These are phyloP conservation scores for Drosophila ambigua DNA, from an alignment of 1,140 invertebrate species.

Conservation along the genomic window DNA sequence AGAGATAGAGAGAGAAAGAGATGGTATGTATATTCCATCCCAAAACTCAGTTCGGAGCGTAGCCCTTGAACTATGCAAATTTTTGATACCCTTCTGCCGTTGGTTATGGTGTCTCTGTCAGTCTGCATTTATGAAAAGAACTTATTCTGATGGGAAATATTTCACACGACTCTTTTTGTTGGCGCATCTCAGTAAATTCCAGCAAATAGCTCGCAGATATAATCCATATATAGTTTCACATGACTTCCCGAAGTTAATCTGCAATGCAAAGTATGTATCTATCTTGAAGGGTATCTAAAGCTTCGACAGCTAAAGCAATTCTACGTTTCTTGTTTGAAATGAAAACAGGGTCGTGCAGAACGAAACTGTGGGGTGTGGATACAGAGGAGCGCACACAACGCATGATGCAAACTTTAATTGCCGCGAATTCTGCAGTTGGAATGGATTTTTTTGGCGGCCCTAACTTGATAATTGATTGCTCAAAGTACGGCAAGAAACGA, in stretches of 20 bases:
- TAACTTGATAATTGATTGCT: slow-evolving; percentile 65
- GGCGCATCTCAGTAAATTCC: too few relatives aligned
- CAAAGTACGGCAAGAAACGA: slow-evolving; percentile 41
- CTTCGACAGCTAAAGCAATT: too few relatives aligned
- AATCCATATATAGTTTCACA: too few relatives aligned
- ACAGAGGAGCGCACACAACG: slow-evolving; percentile 19
- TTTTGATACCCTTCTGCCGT: slow-evolving; percentile 7
- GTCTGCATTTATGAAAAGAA: too few relatives aligned
- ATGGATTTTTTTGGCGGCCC: slow-evolving; percentile 60
- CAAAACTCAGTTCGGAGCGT: slow-evolving; percentile 59
- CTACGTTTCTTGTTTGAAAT: slow-evolving; percentile 20
- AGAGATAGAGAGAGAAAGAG: too few relatives aligned
- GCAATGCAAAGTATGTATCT: too few relatives aligned
- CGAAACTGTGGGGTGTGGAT: not conserved
- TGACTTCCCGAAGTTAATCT: too few relatives aligned
- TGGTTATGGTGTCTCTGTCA: too few relatives aligned
- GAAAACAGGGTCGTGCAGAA: slow-evolving; percentile 42
- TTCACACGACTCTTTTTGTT: too few relatives aligned
- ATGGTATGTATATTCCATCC: slow-evolving; percentile 3
- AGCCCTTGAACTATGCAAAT: slow-evolving; percentile 80
- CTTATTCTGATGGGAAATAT: too few relatives aligned
- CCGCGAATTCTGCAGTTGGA: slow-evolving; percentile 49
- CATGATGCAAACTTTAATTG: slow-evolving; percentile 66
- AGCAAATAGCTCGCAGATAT: too few relatives aligned
- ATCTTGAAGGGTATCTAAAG: too few relatives aligned